Evolutionary conservation across 2,113 vertebrate species (phyloP).

Genomic region (Paramisgurnus dabryanus): DNA sequence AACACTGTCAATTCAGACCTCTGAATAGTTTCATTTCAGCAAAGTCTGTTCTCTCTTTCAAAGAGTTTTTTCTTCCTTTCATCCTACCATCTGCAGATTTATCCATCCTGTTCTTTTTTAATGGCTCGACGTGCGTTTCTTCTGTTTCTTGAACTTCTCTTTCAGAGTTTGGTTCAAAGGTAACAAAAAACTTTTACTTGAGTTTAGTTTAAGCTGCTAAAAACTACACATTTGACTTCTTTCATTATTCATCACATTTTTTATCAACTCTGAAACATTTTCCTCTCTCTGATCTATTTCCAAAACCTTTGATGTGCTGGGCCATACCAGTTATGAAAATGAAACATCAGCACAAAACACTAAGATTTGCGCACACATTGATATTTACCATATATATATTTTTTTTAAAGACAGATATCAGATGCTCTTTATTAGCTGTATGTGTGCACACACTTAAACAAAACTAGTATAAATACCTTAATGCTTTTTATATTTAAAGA

Average conservation of each 20-base stretch:
- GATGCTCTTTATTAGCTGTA: not conserved
- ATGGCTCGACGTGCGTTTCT: not conserved
- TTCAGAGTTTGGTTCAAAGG: not conserved
- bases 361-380: slow-evolving; percentile 1
- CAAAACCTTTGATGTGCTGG: slow-evolving; percentile 29
- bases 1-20: slow-evolving; percentile 12
- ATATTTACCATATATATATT: not conserved
- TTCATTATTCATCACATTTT: slow-evolving; percentile 17
- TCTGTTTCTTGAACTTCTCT: not conserved
- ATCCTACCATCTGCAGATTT: slow-evolving; percentile 31
- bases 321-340: slow-evolving; percentile 29
- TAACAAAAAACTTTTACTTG: not conserved
- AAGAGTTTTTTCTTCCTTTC: slow-evolving; percentile 6
- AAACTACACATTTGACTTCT: not conserved
- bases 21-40: slow-evolving; percentile 3
- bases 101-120: slow-evolving; percentile 3
- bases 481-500: too few relatives aligned
- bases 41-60: slow-evolving; percentile 18
- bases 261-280: not conserved
- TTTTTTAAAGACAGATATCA: slow-evolving; percentile 19
- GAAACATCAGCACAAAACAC: not conserved
- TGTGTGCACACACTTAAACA: too few relatives aligned
- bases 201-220: not conserved
- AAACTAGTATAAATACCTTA: too few relatives aligned
- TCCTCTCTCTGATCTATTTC: slow-evolving; percentile 20